Conservation (phyloP, 1,140 invertebrate species). For the Monochamus saltuarius region DNA sequence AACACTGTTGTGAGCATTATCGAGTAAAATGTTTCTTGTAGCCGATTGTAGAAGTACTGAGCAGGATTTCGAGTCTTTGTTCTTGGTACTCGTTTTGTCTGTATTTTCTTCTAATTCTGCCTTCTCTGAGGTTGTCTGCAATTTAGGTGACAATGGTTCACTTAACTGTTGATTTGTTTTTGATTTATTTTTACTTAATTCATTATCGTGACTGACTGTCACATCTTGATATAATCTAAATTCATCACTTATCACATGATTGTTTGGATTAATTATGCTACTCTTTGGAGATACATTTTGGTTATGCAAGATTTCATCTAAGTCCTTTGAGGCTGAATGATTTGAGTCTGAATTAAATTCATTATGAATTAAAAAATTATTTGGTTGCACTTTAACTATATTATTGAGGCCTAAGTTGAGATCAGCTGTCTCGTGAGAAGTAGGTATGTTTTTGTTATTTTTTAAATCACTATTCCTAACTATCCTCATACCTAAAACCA, state of each 20-base stretch:
- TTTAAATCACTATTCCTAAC: slow-evolving; percentile 11
- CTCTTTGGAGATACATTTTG: too few relatives aligned
- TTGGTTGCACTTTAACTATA: slow-evolving; percentile 48
- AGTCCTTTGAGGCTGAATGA: slow-evolving; percentile 23
- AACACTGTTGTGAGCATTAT: slow-evolving; percentile 69
- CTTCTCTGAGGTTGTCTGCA: slow-evolving; percentile 34
- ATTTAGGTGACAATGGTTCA: too few relatives aligned
- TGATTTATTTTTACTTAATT: too few relatives aligned
- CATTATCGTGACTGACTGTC: too few relatives aligned
- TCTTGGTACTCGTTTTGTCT: slow-evolving; percentile 45
- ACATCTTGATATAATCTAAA: too few relatives aligned
- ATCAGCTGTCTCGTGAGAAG: slow-evolving; percentile 9
- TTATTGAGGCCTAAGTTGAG: slow-evolving; percentile 28
- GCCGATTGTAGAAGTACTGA: slow-evolving; percentile 70
- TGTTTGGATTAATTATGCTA: too few relatives aligned
- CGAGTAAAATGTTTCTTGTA: slow-evolving; percentile 75
- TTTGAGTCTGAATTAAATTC: slow-evolving; percentile 12
- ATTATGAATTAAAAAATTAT: slow-evolving; percentile 45
- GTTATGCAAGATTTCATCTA: slow-evolving; percentile 1
- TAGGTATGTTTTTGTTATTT: slow-evolving; percentile 12
- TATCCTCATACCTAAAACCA: slow-evolving; percentile 23
- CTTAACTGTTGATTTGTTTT: too few relatives aligned
- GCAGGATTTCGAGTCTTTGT: slow-evolving; percentile 66
- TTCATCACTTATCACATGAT: too few relatives aligned
- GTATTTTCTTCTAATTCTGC: slow-evolving; percentile 38